These are phyloP conservation scores for Drosophila kanapiae DNA, from an alignment of 1,140 invertebrate species.

Conservation along the genomic window DNA sequence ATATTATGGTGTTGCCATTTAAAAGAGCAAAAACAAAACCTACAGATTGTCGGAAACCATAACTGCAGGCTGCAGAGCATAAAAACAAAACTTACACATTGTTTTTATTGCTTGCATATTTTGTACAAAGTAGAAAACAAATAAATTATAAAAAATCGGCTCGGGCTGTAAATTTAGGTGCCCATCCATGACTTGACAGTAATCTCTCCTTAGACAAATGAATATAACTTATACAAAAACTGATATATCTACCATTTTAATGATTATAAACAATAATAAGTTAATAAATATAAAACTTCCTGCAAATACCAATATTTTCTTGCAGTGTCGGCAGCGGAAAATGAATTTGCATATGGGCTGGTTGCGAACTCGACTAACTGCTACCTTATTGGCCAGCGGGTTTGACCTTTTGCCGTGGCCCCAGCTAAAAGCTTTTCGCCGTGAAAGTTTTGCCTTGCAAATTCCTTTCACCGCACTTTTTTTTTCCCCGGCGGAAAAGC, in stretches of 20 bases:
- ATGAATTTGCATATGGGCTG: conserved; percentile 32
- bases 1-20: no score
- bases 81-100: no score
- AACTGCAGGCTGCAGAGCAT: not conserved
- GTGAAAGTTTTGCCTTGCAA: conserved; percentile 61
- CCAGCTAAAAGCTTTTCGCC: conserved; percentile 58
- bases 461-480: conserved; percentile 54
- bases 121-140: no score
- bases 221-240: no score
- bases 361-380: conserved; percentile 68
- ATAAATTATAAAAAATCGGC: no score
- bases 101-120: no score
- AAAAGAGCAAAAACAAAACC: not conserved
- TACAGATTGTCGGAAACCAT: not conserved
- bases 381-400: conserved; percentile 54
- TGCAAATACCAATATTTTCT: not conserved
- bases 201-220: no score
- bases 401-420: conserved; percentile 58
- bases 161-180: no score
- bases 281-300: not conserved
- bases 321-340: conserved; percentile 1
- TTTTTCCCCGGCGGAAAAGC: conserved; percentile 17
- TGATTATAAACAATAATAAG: not conserved
- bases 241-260: no score
- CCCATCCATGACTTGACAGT: no score